These are phyloP conservation scores for Acanthornis magna DNA, from an alignment of 2,797 vertebrate genomes.

Conservation along the genomic window DNA sequence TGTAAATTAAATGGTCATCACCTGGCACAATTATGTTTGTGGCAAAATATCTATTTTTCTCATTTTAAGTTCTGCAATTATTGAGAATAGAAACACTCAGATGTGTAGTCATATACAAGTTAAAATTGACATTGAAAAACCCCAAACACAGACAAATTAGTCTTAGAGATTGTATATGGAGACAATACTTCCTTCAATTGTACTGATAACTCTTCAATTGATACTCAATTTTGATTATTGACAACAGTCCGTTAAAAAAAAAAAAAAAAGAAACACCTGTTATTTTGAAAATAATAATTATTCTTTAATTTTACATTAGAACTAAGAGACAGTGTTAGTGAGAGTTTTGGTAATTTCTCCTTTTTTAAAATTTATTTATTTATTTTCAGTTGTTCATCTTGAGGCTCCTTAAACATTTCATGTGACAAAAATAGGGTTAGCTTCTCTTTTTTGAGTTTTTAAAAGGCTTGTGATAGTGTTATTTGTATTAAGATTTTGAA, in stretches of 20 bases:
- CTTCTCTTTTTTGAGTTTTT: not conserved
- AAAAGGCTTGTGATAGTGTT: not conserved
- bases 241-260: not conserved
- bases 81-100: not conserved
- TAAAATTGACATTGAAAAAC: not conserved
- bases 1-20: not conserved
- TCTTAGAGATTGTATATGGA: not conserved
- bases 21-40: not conserved
- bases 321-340: not conserved
- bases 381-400: not conserved
- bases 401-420: not conserved
- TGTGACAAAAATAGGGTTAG: not conserved
- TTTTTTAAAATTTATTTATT: not conserved
- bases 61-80: not conserved
- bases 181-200: not conserved
- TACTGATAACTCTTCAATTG: not conserved
- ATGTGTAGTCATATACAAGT: not conserved
- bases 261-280: accelerated
- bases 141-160: not conserved
- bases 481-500: not conserved
- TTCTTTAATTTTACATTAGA: not conserved
- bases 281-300: not conserved
- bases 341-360: not conserved
- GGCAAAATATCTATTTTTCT: not conserved
- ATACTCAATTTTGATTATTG: not conserved